Conservation (phyloP, 2,888 invertebrate species). For the Megamerina dolium region DNA sequence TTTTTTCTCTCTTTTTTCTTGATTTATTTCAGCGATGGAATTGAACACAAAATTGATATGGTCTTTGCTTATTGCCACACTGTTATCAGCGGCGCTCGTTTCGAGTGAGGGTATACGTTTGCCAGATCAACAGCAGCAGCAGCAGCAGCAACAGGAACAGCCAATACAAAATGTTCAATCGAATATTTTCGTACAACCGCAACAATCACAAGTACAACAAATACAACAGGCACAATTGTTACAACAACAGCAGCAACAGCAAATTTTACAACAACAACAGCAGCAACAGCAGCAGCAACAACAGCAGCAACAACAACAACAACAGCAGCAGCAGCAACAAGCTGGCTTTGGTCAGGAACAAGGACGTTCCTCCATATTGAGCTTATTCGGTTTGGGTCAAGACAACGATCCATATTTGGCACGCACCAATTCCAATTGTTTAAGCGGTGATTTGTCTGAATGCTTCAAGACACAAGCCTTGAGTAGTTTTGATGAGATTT, state of each 20-base stretch:
- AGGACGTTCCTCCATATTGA: constrained; percentile 63
- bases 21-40: constrained; percentile 32
- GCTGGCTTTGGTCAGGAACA: constrained; percentile 43
- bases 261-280: constrained; percentile 19
- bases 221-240: constrained; percentile 16
- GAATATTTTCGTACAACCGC: too few species aligned
- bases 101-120: constrained; percentile 57
- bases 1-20: constrained; percentile 4
- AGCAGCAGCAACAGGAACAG: constrained; percentile 26
- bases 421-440: constrained; percentile 66
- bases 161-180: too few species aligned
- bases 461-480: constrained; percentile 79
- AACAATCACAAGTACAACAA: constrained; percentile 21
- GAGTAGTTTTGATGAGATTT: constrained; percentile 70
- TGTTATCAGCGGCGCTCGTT: constrained; percentile 47
- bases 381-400: constrained; percentile 73
- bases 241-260: constrained; percentile 19
- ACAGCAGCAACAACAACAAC: constrained; percentile 26
- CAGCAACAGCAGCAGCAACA: constrained; percentile 26
- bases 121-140: constrained; percentile 48
- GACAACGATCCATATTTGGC: constrained; percentile 74
- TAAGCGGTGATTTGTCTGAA: constrained; percentile 75
- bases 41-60: constrained; percentile 29
- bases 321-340: constrained; percentile 22
- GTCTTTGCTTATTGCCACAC: constrained; percentile 33